Base-by-base conservation (phyloP, 2,888 invertebrate genomes). In the Callimorpha dominula region DNA sequence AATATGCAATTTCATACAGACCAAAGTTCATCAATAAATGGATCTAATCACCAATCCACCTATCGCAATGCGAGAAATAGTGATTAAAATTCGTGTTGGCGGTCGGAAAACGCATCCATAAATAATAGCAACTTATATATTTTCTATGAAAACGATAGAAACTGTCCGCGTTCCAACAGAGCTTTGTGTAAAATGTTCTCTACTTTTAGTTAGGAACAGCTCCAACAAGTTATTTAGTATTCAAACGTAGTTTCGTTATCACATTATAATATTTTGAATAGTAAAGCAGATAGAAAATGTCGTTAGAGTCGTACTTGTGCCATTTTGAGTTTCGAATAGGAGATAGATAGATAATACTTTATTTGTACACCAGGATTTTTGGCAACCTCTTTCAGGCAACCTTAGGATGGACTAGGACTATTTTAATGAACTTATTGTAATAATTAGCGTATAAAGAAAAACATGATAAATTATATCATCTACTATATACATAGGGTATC, bases 181-280 rank as follows among this genome's bases (percentile, higher is more conserved):
- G 70, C 54, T 70, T 64, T 17, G 50, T 70, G 68, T 80, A 73
- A 78, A 81, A 79, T 74, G 31, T 31, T 1, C 31, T 31, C 77
- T 72, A 71, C 78, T 81, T 81, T 70, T 43, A 72, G 73, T 73
- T 81, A 68, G 60, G 69, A 66, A 70, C 9, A 46, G 31, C 43
- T 46, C 14, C 60, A 70, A 62, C 50, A 60, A 76, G 71, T 79
- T 76, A 77, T 72, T 73, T 75, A 68, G 74, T 75, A 70, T 68
- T 50, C 54, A 73, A 70, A 78, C 73, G 15, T 65, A 63, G 65
- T 75, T 71, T 69, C 60, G 1, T 46, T 46, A 75, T 68, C 68
- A 70, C 63, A 42, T 64, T 64, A 49, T 46, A 57, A 65, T 50
- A 46, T 65, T 49, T 42, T 40, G 11, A 43, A 68, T 43, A 68